Evolutionary conservation across 2,797 vertebrate genomes (phyloP), one percentile per base, ranked within the genome.

Genomic region (Odontamblyopus rebecca): DNA sequence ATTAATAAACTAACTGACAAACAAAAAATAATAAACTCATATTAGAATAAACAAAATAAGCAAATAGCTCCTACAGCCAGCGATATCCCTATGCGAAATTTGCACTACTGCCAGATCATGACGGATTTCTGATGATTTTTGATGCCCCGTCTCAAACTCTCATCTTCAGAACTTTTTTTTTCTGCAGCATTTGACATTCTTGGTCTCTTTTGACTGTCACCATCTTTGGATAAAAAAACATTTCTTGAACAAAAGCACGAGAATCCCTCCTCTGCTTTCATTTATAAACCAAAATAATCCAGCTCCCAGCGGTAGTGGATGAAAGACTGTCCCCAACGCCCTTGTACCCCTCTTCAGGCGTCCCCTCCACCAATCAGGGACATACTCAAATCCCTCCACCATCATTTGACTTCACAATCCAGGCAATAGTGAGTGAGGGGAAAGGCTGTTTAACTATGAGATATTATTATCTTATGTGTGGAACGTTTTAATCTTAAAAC

Each of bases 271-370:
- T 6, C 30, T 11, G 19, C 51, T 12, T 68, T 38, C 30, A 54
- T 67, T 67, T 32, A 53, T 53, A 19, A 67, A 8, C 27, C 15
- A 12, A 53, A 29, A 23, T 70, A 65, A 65, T 80, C 61, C 23
- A 16, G 1, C 11, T 76, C 73, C 30, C 71, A 73, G 50, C 16
- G 18, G 70, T 5, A 66, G 56, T 61, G 59, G 70, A 69, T 59
- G 62, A 74, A 70, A 68, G 67, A 71, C 44, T 2, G 70, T 69
- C 75, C 27, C n/a, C 64, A 74, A 64, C 67, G 38, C 69, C 71
- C 67, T 73, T 75, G 54, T 48, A 57, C 60, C 19, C 60, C 30
- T 69, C 59, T 70, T 38, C 44, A 48, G 26, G 30, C 29, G 16
- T 19, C 68, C 69, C 48, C 69, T 54, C 51, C 66, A 57, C 64